These are phyloP conservation scores for Cerastis leucographa DNA, from an alignment of 2,888 invertebrate genomes.

Conservation along the genomic window DNA sequence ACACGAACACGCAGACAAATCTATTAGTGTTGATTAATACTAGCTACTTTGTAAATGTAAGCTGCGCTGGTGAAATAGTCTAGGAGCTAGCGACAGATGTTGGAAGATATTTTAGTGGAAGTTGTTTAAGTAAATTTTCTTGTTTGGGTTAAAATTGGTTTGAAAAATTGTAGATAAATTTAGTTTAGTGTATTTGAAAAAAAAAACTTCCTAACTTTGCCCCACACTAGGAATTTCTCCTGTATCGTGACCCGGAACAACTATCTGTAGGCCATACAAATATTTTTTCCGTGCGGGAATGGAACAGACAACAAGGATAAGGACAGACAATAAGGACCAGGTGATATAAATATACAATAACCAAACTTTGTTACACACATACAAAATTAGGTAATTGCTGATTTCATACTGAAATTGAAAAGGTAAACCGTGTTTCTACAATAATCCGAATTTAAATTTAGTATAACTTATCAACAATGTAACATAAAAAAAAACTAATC, in stretches of 20 bases:
- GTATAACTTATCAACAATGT: neutral
- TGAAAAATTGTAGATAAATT: no score
- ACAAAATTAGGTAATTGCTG: neutral
- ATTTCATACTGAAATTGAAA: neutral
- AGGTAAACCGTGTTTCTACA: neutral
- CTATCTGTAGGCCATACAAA: neutral
- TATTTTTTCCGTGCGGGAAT: neutral
- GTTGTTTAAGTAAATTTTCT: no score
- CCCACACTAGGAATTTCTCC: neutral
- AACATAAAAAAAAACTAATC: neutral
- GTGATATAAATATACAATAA: neutral
- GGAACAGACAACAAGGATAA: no score
- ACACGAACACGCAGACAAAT: constrained; percentile 56
- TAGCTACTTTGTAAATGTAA: constrained; percentile 60
- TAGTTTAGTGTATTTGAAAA: no score
- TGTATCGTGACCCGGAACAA: neutral
- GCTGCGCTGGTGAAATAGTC: constrained; percentile 46
- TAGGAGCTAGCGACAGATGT: constrained; percentile 34
- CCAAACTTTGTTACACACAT: neutral
- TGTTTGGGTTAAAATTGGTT: no score
- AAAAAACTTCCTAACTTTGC: no score
- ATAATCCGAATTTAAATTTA: neutral
- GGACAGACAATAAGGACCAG: no score
- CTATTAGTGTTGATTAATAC: constrained; percentile 66
- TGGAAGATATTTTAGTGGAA: neutral